Base-by-base conservation (phyloP, 2,797 vertebrate genomes). In the Fratercula arctica region DNA sequence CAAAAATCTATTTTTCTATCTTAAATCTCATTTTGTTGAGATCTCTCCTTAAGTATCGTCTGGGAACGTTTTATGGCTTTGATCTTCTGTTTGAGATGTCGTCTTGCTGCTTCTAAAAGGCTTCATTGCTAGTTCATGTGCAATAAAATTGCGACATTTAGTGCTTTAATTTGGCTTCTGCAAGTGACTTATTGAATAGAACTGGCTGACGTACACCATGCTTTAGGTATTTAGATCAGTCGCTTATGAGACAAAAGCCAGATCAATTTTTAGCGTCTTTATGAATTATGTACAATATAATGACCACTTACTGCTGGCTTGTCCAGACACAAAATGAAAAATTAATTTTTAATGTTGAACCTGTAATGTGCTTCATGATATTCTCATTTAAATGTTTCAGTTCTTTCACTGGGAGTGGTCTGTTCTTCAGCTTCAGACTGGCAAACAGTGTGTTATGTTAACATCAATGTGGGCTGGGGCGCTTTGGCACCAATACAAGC, bases 201-300 rank as follows among this genome's bases (percentile, higher is more conserved):
- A 53, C 31, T 85, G 79, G 61, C 23, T 81, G 56, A 68, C 87
- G 57, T 85, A 10, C 24, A 64, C 21, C 33, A 50, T 86, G 83
- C 48, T 89, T 95, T 56, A 6, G 74, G 53, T 81, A 31, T 89
- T 86, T 84, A 54, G 75, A 31, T 63, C 46, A 73, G 57, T 90
- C 80, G 73, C 17, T 91, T 37, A 2, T 89, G 28, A 87, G 83
- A 74, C 7, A 87, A 88, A 43, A 90, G 24, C n/a, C 43, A 94
- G 81, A 68, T 97, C 56, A 50, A 46, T 89, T 85, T 95, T 94
- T 74, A 75, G 76, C 93, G 60, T 54, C 66, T 59, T 76, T 89
- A 39, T 91, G 86, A 87, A 70, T 94, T 89, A 89, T 70, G 31
- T 64, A 84, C 87, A 46, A 59, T 72, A 35, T 91, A 80, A 37